Base-by-base conservation (phyloP, 2,888 invertebrate species). In the Amphipoea lucens region DNA sequence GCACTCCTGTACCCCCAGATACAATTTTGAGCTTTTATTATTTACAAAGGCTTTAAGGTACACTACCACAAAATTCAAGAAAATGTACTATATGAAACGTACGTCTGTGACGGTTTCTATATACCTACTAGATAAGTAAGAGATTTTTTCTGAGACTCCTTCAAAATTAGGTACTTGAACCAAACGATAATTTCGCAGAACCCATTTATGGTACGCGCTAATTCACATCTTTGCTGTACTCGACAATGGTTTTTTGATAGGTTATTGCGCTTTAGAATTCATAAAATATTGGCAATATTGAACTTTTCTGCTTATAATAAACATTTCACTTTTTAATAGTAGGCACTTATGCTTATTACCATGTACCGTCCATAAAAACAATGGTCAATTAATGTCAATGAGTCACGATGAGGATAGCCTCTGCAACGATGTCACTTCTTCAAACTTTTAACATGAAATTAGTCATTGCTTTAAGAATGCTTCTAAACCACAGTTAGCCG, bases 401-500 rank as follows among this genome's bases (percentile, higher is more conserved):
- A 88, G 60, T 90, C 85, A 89, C 74, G 71, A 74, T 73, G 66
- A 73, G 83, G 69, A 81, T 83, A 78, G 63, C 68, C 51, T 67
- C 51, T 42, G 70, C 71, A 71, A 78, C 69, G 68, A 79, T 85
- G 85, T 77, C 78, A 80, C 79, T 87, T 80, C 74, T 76, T 71
- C 75, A 79, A 83, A 85, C 77, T 89, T 29, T 29, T 80, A 75
- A 65, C 71, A 83, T 76, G 76, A 82, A 88, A 90, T 90, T 90
- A 85, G 83, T 90, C 87, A 88, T 85, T 83, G 80, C 79, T 84
- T 74, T 78, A 74, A n/a, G 67, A 57, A 79, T 73, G 68, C 79
- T 81, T 82, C 82, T 74, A 79, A 91, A 88, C 79, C 79, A 82
- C 88, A 91, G 85, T 87, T 87, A 83, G 42, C 40, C 40, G 70